phyloP scores from a whole-genome alignment of 2,888 invertebrate species.

The Linnaemya tessellans region DNA sequence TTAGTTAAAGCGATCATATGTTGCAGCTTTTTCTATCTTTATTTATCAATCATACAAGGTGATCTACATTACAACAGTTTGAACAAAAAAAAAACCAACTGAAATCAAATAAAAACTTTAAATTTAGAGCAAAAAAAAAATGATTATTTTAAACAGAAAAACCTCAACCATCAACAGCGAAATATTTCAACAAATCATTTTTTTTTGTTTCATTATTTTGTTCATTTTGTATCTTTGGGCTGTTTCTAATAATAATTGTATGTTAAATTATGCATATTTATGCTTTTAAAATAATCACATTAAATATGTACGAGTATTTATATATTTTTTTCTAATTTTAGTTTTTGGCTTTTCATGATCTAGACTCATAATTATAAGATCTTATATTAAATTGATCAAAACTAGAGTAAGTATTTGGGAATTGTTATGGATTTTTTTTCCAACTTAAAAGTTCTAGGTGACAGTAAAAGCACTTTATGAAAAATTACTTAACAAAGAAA shows the following conservation, averaged over 20 bases:
- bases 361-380: slow-evolving; percentile 54
- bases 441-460: background rate
- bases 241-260: slow-evolving; percentile 61
- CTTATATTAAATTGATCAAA: slow-evolving; percentile 24
- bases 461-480: background rate
- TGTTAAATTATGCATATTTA: slow-evolving; percentile 71
- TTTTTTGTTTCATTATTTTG: background rate
- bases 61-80: slow-evolving; percentile 66
- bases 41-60: slow-evolving; percentile 65
- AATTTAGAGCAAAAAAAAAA: slow-evolving; percentile 41
- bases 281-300: slow-evolving; percentile 53
- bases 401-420: slow-evolving; percentile 1
- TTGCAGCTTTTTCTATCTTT: slow-evolving; percentile 14
- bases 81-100: slow-evolving; percentile 2
- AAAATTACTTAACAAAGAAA: background rate
- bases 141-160: background rate
- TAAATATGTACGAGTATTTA: slow-evolving; percentile 28
- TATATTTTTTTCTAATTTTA: background rate
- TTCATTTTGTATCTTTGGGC: slow-evolving; percentile 27
- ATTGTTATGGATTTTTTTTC: background rate
- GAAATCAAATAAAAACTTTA: slow-evolving; percentile 27
- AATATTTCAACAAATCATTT: slow-evolving; percentile 43
- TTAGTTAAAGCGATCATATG: slow-evolving; percentile 27
- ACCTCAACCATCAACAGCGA: slow-evolving; percentile 28
- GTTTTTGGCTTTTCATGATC: slow-evolving; percentile 37